Conservation (phyloP, 1,140 invertebrate genomes). For the Philotrypesis tridentata region DNA sequence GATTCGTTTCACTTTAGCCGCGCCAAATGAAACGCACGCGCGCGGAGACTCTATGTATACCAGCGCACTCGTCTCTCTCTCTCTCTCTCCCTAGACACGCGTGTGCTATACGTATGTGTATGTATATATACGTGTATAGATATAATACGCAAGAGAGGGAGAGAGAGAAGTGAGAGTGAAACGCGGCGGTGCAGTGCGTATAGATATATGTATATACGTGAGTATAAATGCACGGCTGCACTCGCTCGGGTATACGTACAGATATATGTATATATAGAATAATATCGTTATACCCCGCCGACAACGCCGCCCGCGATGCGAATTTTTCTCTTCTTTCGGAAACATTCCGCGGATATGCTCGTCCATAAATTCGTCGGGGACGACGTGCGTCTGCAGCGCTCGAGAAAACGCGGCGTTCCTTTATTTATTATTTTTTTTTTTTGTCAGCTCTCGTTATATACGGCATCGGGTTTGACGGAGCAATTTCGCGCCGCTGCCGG, state of each 20-base stretch:
- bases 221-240: neutral
- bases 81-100: too few relatives aligned
- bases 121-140: neutral
- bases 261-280: neutral
- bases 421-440: too few relatives aligned
- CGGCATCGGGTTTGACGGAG: neutral
- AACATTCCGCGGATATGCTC: too few relatives aligned
- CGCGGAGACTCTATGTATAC: neutral
- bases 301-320: neutral
- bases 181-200: neutral
- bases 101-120: neutral
- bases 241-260: neutral
- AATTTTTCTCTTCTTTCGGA: neutral
- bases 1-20: constrained; percentile 25
- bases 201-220: neutral
- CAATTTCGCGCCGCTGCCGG: neutral
- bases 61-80: too few relatives aligned
- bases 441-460: too few relatives aligned
- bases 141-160: neutral
- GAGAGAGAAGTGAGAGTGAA: constrained; percentile 34
- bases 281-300: neutral
- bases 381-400: too few relatives aligned
- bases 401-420: too few relatives aligned
- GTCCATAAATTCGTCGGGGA: neutral
- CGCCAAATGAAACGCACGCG: constrained; percentile 33